Evolutionary conservation across 2,113 vertebrate genomes (phyloP), one percentile per base, ranked within the genome.

Genomic region (Falco punctatus): DNA sequence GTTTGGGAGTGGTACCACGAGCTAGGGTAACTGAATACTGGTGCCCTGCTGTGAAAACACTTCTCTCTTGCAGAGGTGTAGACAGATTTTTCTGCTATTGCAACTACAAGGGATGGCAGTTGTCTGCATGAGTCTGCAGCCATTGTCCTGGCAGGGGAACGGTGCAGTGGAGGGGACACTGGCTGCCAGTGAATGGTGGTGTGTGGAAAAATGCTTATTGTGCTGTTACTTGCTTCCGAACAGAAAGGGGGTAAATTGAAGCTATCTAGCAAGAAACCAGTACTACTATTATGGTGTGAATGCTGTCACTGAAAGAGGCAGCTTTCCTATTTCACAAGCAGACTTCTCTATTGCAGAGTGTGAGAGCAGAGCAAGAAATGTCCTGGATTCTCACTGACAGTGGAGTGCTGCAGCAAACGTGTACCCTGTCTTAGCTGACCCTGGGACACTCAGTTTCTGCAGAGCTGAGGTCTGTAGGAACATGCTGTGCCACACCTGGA

Each of bases 241-340:
- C 84, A 57, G 87, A 87, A 94, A 62, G 40, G 54, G 33, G 33
- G 6, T 92, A 35, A 49, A 40, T 55, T 71, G 46, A 69, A 74
- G 62, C 67, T 92, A 5, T 80, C 58, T 46, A 49, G 24, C 0
- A 6, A 77, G 93, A 92, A 86, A 55, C 64, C 30, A 81, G 55
- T 0, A 0, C 30, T 84, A 1, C 51, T 86, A 0, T 32, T 89
- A 64, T 81, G 67, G 15, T 54, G 44, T 51, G 87, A 81, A 40
- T 78, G 65, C 51, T 81, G 61, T 64, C 48, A 11, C 65, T 71
- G 73, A 80, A 70, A 54, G 72, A 81, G 40, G 46, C 78, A 84
- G 59, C 65, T 87, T 93, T 93, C 72, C 73, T 90, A 65, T 91
- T 96, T 84, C 46, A 46, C 90, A 81, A 67, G 48, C 52, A 44